Percentiles rank a stretch among this genome's conserved stretches.
These are phyloP conservation scores for Trogon melanurus DNA, from an alignment of 2,113 vertebrate genomes.

Conservation along the genomic window DNA sequence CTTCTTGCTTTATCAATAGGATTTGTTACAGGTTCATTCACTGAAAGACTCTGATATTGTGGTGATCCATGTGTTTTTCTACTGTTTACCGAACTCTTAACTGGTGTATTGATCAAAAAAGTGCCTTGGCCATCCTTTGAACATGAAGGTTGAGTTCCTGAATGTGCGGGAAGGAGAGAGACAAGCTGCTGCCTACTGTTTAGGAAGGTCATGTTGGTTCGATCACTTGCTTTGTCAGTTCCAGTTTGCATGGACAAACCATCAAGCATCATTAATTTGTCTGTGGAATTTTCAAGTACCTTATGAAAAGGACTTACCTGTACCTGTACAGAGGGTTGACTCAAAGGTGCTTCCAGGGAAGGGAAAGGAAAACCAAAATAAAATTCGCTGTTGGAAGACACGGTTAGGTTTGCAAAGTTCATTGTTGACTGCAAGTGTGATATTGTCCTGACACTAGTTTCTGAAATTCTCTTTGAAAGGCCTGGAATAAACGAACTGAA, in stretches of 20 bases:
- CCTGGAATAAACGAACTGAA: slow-evolving; percentile 16
- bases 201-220: not conserved
- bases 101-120: not conserved
- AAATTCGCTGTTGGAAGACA: not conserved
- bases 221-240: not conserved
- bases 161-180: not conserved
- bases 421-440: not conserved
- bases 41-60: not conserved
- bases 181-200: not conserved
- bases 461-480: not conserved
- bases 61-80: not conserved
- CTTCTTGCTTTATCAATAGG: not conserved
- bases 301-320: slow-evolving; percentile 7
- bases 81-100: not conserved
- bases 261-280: not conserved
- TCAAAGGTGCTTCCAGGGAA: slow-evolving; percentile 22
- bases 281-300: not conserved
- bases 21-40: not conserved
- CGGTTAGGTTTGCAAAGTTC: not conserved
- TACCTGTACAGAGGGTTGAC: not conserved
- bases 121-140: not conserved
- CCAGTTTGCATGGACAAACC: not conserved
- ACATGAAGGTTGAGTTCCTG: not conserved
- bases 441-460: not conserved
- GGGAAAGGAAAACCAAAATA: slow-evolving; percentile 15